phyloP scores from a whole-genome alignment of 2,888 invertebrate genomes.

The Gonocerus acuteangulatus region DNA sequence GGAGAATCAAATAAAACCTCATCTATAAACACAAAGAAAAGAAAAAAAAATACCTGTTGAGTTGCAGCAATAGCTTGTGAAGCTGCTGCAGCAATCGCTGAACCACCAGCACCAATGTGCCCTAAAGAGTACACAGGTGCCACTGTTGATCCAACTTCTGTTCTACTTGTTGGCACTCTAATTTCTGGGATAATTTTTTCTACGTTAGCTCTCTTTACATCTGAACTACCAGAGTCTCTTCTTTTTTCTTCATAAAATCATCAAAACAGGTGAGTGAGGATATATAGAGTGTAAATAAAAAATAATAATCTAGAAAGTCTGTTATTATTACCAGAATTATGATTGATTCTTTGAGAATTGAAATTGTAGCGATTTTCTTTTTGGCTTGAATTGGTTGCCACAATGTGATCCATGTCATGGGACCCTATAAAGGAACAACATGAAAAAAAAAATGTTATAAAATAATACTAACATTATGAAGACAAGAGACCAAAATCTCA shows the following conservation, averaged over 20 bases:
- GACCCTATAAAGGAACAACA: slow-evolving; percentile 52
- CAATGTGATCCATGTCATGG: slow-evolving; percentile 66
- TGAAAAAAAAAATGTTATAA: neutral
- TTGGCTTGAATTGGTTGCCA: slow-evolving; percentile 58
- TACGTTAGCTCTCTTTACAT: slow-evolving; percentile 29
- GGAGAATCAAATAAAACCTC: too few species aligned
- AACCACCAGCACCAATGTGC: slow-evolving; percentile 75
- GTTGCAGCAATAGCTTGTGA: slow-evolving; percentile 94
- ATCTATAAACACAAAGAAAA: too few species aligned
- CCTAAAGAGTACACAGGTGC: slow-evolving; percentile 59
- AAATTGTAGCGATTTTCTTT: slow-evolving; percentile 70
- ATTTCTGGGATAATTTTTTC: slow-evolving; percentile 40
- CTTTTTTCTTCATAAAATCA: slow-evolving; percentile 54
- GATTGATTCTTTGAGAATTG: slow-evolving; percentile 34
- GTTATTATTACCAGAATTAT: neutral
- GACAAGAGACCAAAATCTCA: too few species aligned
- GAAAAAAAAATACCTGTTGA: slow-evolving; percentile 57
- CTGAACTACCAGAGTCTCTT: slow-evolving; percentile 55
- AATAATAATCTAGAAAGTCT: neutral
- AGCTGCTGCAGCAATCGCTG: slow-evolving; percentile 87
- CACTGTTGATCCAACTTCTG: slow-evolving; percentile 42
- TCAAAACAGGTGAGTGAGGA: neutral
- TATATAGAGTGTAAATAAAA: neutral
- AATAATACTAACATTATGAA: neutral
- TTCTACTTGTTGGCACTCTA: slow-evolving; percentile 22